Conservation (phyloP, 2,797 vertebrate species). For the Buceros bicornis region DNA sequence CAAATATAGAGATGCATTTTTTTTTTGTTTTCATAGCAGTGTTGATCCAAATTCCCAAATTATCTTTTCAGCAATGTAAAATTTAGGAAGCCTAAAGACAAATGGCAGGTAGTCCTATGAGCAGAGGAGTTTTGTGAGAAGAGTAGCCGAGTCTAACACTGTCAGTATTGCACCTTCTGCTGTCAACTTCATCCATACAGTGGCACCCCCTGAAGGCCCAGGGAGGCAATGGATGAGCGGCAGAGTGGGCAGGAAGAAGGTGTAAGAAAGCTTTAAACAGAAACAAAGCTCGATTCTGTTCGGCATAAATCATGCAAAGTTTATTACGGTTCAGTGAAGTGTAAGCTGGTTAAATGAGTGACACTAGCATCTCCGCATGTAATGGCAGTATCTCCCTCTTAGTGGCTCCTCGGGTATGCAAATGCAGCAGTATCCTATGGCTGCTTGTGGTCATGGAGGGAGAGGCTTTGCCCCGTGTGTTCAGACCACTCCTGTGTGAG, state of each 20-base stretch:
- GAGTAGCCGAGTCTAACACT: neutral
- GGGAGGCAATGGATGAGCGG: neutral
- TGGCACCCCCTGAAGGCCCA: neutral
- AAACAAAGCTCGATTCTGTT: neutral
- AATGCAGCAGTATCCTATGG: neutral
- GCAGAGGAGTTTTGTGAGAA: neutral
- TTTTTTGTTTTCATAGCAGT: neutral
- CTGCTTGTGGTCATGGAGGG: neutral
- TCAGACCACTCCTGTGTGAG: neutral
- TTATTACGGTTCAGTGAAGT: neutral
- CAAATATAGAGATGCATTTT: neutral
- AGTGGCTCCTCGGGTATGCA: neutral
- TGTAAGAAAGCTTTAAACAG: neutral
- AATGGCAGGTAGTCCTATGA: neutral
- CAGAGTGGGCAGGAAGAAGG: neutral
- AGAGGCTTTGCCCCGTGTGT: fast-evolving
- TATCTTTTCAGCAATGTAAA: neutral
- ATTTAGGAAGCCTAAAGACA: neutral
- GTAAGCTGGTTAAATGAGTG: neutral
- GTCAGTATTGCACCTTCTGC: neutral
- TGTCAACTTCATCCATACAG: neutral
- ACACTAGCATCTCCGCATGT: fast-evolving
- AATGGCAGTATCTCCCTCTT: neutral
- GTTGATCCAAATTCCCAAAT: neutral
- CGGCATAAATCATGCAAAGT: neutral